Evolutionary conservation across 2,888 invertebrate genomes (phyloP).

Genomic region (Dryocosmus kuriphilus): DNA sequence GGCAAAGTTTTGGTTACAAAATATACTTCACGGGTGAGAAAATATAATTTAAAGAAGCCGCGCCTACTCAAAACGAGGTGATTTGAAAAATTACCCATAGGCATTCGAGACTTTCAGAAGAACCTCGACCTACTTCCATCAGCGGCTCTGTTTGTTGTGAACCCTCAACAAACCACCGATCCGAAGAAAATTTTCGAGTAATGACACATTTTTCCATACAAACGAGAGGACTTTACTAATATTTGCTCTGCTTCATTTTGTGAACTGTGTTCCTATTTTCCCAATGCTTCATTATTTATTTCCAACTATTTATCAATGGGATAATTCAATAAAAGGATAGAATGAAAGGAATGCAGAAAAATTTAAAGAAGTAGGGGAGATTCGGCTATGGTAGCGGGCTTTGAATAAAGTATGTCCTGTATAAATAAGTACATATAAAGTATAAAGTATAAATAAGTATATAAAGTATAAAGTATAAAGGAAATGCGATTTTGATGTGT

Average conservation of each 20-base stretch:
- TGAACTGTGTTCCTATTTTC: background rate
- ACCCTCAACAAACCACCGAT: slow-evolving; percentile 28
- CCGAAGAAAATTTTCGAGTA: slow-evolving; percentile 13
- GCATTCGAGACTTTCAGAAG: slow-evolving; percentile 9
- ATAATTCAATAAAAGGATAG: background rate
- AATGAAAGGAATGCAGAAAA: too few species aligned
- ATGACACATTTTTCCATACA: slow-evolving; percentile 25
- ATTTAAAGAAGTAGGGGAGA: too few species aligned
- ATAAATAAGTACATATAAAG: too few species aligned
- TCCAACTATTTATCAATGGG: background rate
- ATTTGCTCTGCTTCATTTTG: slow-evolving; percentile 14
- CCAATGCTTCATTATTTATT: background rate
- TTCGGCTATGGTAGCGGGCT: too few species aligned
- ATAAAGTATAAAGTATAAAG: too few species aligned
- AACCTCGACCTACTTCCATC: slow-evolving; percentile 26
- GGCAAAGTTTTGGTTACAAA: slow-evolving; percentile 10
- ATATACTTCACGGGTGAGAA: background rate
- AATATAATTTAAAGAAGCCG: slow-evolving; percentile 20
- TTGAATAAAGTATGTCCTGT: too few species aligned
- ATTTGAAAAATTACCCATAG: slow-evolving; percentile 31
- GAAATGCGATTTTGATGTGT: too few species aligned
- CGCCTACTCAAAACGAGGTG: slow-evolving; percentile 8
- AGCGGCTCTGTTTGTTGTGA: slow-evolving; percentile 33
- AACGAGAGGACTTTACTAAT: slow-evolving; percentile 25
- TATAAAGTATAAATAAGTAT: too few species aligned